Evolutionary conservation across 2,113 vertebrate genomes (phyloP).

Genomic region (Podocnemis expansa): DNA sequence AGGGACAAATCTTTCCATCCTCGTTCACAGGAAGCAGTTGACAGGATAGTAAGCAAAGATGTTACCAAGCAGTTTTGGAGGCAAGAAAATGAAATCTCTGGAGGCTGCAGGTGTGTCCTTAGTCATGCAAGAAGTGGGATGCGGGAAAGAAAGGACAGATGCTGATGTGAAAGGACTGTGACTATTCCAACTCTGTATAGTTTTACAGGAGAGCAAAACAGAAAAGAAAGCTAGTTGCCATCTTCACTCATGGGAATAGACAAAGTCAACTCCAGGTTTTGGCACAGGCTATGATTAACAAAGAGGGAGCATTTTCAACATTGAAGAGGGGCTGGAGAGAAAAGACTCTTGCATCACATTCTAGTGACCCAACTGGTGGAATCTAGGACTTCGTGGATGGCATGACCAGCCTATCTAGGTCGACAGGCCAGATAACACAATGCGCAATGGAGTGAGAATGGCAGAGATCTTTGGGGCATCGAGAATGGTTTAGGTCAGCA

Average conservation of each 20-base stretch:
- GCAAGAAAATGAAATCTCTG: background rate
- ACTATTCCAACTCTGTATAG: fast-evolving
- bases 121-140: background rate
- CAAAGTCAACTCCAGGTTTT: background rate
- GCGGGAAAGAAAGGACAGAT: background rate
- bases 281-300: background rate
- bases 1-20: background rate
- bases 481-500: background rate
- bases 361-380: fast-evolving
- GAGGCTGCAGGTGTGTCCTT: conserved; percentile 14
- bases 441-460: background rate
- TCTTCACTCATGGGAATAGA: background rate
- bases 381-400: background rate
- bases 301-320: background rate
- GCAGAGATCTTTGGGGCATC: background rate
- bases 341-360: background rate
- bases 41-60: background rate
- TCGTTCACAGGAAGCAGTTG: conserved; percentile 21
- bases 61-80: conserved; percentile 11
- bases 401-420: background rate
- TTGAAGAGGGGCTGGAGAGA: background rate
- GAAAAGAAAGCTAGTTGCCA: background rate
- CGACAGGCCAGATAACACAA: background rate
- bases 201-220: background rate
- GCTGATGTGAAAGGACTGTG: background rate